Evolutionary conservation across 2,888 invertebrate species (phyloP).

Genomic region (Erebia palarica): DNA sequence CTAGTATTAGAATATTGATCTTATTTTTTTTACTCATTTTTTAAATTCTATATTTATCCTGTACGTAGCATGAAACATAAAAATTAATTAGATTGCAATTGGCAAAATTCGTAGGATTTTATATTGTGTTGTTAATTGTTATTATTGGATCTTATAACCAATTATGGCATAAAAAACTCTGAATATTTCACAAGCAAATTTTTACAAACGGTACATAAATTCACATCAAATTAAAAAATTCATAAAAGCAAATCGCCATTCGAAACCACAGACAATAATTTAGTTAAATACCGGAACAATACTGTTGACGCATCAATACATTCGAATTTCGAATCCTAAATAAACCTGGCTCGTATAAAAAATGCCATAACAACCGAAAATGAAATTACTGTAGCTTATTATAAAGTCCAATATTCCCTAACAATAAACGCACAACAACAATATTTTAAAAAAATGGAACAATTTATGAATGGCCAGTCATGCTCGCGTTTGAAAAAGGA

Average conservation of each 20-base stretch:
- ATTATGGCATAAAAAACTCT: no score
- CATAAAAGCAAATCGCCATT: slow-evolving; percentile 26
- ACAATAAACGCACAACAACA: slow-evolving; percentile 7
- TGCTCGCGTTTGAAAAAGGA: slow-evolving; percentile 58
- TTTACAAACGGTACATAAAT: slow-evolving; percentile 12
- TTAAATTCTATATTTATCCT: background rate
- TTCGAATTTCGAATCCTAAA: slow-evolving; percentile 43
- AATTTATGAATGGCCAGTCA: slow-evolving; percentile 69
- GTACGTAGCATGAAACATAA: no score
- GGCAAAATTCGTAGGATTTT: no score
- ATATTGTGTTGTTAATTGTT: no score
- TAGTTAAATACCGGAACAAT: slow-evolving; percentile 41
- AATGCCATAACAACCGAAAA: slow-evolving; percentile 16
- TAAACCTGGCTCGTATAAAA: slow-evolving; percentile 38
- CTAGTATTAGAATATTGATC: background rate
- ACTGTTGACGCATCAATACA: slow-evolving; percentile 45
- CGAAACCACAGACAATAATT: slow-evolving; percentile 43
- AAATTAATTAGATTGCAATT: no score
- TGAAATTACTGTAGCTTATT: background rate
- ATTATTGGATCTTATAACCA: no score
- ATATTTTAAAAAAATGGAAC: slow-evolving; percentile 36
- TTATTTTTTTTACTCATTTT: background rate
- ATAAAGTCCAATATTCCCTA: slow-evolving; percentile 26
- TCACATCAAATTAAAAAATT: slow-evolving; percentile 32
- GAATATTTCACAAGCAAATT: background rate